Evolutionary conservation across 2,888 invertebrate genomes (phyloP), one percentile per base, ranked within the genome.

Genomic region (Peribatodes rhomboidaria): DNA sequence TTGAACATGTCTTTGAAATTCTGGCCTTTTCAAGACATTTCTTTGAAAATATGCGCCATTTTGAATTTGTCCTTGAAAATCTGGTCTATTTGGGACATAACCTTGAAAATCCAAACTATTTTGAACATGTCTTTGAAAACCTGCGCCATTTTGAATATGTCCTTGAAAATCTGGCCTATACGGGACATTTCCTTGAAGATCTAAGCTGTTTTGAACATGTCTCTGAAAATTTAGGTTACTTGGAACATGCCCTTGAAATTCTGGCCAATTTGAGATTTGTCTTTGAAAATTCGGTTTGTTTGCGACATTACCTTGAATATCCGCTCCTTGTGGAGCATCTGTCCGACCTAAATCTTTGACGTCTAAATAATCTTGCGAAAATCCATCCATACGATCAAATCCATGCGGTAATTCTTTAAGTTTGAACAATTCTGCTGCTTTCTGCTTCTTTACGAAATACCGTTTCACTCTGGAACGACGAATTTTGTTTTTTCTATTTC

Each of bases 361-460:
- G n/a, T 47, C 27, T 7, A 46, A n/a, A n/a, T 46, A 46, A 13
- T 46, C 46, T 22, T 22, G 46, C 13, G 46, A 46, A 13, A 47
- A 47, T 1, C 47, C 14, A 22, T 20, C 22, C 20, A 6, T 47
- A 9, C 31, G 18, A 20, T 18, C 18, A 42, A n/a, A 27, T 7
- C n/a, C 22, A 13, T 42, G 9, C 10, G 39, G 6, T 20, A 20
- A 16, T 14, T 14, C 27, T 3, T 16, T n/a, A 13, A 46, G 1
- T 10, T 44, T 7, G 27, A 31, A 27, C 0, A 14, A 14, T 31
- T 27, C 14, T 10, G 47, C 27, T 4, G 27, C 8, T 14, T 14
- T n/a, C 14, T n/a, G n/a, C n/a, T n/a, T n/a, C 1, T 14, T 3
- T 8, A 47, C 9, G 9, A 7, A 8, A 14, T 6, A 14, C 8